Conservation (phyloP, 2,888 invertebrate species). For the Pterostichus niger region DNA sequence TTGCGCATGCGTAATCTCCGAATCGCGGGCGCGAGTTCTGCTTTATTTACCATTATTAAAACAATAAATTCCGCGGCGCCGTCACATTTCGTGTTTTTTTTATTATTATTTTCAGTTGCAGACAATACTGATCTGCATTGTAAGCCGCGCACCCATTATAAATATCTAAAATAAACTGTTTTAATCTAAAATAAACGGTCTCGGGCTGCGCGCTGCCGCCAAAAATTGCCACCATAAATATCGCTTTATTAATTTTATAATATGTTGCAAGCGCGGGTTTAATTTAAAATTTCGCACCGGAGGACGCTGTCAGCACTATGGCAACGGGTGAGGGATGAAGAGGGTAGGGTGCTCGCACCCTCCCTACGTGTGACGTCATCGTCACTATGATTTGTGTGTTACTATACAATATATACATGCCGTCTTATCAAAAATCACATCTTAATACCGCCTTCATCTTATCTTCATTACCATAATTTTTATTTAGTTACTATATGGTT, state of each 20-base stretch:
- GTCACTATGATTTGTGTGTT: neutral
- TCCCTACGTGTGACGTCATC: neutral
- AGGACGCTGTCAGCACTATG: neutral
- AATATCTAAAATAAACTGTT: conserved; percentile 79
- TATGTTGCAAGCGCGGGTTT: conserved; percentile 72
- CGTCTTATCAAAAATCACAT: neutral
- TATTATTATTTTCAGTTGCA: conserved; percentile 74
- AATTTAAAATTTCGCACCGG: conserved; percentile 53
- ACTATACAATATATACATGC: neutral
- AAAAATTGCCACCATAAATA: conserved; percentile 78
- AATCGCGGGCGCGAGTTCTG: conserved; percentile 72
- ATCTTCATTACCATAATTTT: too few species aligned
- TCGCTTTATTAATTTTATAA: conserved; percentile 78
- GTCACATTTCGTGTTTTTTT: conserved; percentile 77
- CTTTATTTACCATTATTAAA: conserved; percentile 78
- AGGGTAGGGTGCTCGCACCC: neutral
- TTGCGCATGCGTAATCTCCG: conserved; percentile 61
- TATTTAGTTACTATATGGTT: too few species aligned
- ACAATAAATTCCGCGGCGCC: conserved; percentile 77
- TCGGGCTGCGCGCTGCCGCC: conserved; percentile 73
- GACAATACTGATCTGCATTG: conserved; percentile 77
- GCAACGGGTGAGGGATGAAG: conserved; percentile 1
- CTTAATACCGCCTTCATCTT: neutral
- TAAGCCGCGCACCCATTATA: conserved; percentile 77
- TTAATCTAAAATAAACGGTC: conserved; percentile 78